These are phyloP conservation scores for Cisticola juncidis DNA, from an alignment of 2,113 vertebrate species.

Conservation along the genomic window DNA sequence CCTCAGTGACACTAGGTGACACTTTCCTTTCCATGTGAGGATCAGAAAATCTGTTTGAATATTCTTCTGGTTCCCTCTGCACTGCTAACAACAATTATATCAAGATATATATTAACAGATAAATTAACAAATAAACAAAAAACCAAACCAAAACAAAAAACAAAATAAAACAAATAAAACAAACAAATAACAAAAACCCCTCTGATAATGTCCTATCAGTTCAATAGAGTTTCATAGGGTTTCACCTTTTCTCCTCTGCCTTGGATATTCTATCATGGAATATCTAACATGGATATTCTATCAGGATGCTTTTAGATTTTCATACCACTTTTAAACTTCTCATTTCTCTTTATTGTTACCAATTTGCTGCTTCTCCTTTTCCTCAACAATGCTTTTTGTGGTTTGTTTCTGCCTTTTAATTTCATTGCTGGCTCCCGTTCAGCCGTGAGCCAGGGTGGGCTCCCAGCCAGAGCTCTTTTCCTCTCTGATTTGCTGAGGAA, in stretches of 20 bases:
- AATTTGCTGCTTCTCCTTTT: background rate
- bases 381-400: background rate
- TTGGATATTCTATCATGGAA: background rate
- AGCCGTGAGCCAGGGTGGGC: background rate
- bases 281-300: background rate
- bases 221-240: background rate
- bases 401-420: slow-evolving; percentile 30
- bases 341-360: background rate
- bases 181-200: too few relatives aligned
- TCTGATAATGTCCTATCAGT: background rate
- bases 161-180: too few relatives aligned
- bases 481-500: background rate
- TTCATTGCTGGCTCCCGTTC: slow-evolving; percentile 11
- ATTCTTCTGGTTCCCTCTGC: background rate
- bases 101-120: background rate
- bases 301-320: background rate
- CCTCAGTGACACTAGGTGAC: background rate
- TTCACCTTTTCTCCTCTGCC: background rate
- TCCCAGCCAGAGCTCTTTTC: background rate
- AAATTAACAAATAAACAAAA: too few relatives aligned
- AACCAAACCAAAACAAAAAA: too few relatives aligned
- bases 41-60: background rate
- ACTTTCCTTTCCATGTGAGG: background rate
- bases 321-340: background rate
- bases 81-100: background rate